These are phyloP conservation scores for Cromileptes altivelis DNA, from an alignment of 2,113 vertebrate genomes.

Conservation along the genomic window DNA sequence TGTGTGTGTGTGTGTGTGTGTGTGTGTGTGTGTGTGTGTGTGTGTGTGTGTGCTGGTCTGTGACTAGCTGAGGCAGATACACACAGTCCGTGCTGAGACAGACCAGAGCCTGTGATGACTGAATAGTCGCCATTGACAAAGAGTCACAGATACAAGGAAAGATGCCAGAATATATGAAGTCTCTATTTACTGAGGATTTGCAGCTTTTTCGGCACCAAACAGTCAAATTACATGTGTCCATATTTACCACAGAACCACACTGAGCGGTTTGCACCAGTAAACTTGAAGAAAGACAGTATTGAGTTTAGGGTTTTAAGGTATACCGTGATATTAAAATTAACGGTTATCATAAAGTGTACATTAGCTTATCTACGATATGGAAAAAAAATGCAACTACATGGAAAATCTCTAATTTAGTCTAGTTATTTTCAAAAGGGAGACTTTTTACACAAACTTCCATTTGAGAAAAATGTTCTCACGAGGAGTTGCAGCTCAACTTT, in stretches of 20 bases:
- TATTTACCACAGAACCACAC: background rate
- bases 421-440: too few species aligned
- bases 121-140: slow-evolving; percentile 56
- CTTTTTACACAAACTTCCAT: too few species aligned
- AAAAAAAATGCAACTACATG: too few species aligned
- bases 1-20: background rate
- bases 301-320: too few species aligned
- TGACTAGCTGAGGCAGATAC: slow-evolving; percentile 64
- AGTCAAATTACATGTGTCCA: background rate
- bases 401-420: too few species aligned
- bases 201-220: background rate
- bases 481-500: too few species aligned
- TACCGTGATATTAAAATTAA: too few species aligned
- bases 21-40: slow-evolving; percentile 5
- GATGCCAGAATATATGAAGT: slow-evolving; percentile 12
- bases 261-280: too few species aligned
- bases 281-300: too few species aligned
- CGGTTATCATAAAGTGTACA: too few species aligned
- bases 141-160: slow-evolving; percentile 16
- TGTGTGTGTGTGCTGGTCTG: slow-evolving; percentile 16
- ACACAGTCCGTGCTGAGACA: slow-evolving; percentile 27
- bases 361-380: too few species aligned
- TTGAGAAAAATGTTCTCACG: too few species aligned
- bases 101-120: slow-evolving; percentile 46
- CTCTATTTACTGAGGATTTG: background rate